A percentile compares a stretch with the other conserved stretches of the same genome.
Evolutionary conservation across 2,797 vertebrate species (phyloP).

Genomic region (Gymnodraco acuticeps): DNA sequence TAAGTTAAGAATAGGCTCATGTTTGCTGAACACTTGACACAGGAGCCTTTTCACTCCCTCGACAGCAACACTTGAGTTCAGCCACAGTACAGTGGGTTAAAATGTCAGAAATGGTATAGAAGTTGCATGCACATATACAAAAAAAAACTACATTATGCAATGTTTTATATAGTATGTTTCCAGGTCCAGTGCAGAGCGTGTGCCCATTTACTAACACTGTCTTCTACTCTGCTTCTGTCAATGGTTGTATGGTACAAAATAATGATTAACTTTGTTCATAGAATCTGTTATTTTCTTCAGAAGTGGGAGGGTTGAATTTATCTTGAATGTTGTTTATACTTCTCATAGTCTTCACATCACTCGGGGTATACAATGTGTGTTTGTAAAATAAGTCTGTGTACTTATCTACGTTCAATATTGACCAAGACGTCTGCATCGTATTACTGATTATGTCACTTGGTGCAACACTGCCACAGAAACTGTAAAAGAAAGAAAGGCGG

Average conservation of each 20-base stretch:
- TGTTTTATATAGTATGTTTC: background rate
- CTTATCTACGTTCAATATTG: conserved; percentile 67
- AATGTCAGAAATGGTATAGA: conserved; percentile 53
- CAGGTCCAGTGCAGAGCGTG: background rate
- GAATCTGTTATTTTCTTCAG: conserved; percentile 60
- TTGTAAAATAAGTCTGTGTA: conserved; percentile 37
- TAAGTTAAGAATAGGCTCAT: conserved; percentile 82
- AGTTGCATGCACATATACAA: conserved; percentile 7
- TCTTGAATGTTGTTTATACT: conserved; percentile 57
- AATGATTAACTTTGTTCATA: conserved; percentile 71
- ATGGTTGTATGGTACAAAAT: conserved; percentile 41
- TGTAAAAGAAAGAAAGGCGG: conserved; percentile 13
- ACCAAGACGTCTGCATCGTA: conserved; percentile 50
- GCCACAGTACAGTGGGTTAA: conserved; percentile 69
- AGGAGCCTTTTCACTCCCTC: conserved; percentile 75
- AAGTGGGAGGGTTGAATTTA: conserved; percentile 40
- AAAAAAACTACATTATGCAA: conserved; percentile 4
- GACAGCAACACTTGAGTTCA: conserved; percentile 74
- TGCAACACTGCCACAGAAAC: background rate
- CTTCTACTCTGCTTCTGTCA: conserved; percentile 29
- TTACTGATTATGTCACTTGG: conserved; percentile 41
- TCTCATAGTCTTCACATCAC: conserved; percentile 47
- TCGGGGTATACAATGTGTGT: conserved; percentile 31
- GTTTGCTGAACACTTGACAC: conserved; percentile 83
- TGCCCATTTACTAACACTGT: conserved; percentile 8